Base-by-base conservation (phyloP, 2,113 vertebrate genomes). In the Gopherus evgoodei region DNA sequence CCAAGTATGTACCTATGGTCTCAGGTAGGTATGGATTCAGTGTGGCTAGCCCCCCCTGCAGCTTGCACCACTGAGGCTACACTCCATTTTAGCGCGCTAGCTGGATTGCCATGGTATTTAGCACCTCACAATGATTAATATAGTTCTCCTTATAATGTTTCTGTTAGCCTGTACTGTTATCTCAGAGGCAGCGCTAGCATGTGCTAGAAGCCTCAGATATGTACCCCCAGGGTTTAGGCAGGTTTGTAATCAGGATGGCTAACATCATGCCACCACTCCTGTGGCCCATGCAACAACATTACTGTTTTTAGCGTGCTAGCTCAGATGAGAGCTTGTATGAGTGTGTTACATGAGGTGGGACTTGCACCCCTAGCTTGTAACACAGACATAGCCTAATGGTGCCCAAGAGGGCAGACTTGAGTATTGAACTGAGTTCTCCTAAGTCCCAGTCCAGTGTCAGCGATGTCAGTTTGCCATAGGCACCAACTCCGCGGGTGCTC, bases 61-160 rank as follows among this genome's bases (percentile, higher is more conserved):
- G 13, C 27, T 13, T 29, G 31, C 31, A 65, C 31, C 31, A 57
- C 56, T 57, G 31, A 8, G 4, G 7, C 62, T 80, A 24, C 3
- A 8, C 24, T 83, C 35, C 82, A 27, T 57, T 27, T 57, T 57
- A 57, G 25, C 25, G 1, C 1, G 11, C 11, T 25, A 57, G 56
- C 10, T 62, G 8, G 4, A 90, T 83, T 38, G 86, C 38, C 59
- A 21, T 89, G 25, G 59, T 83, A 4, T 50, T 47, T 9, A 93
- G 52, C 50, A 83, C 12, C 85, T 81, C 93, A 31, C 56, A 95
- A 82, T 93, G 49, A 89, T 2, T 81, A 81, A 57, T 9, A 93
- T n/a, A 47, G 38, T 76, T 92, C 83, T 24, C 52, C 50, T 56
- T 89, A 47, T 17, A 4, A 69, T 0, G 1, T 78, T 80, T 27